These are phyloP conservation scores for Rhagoletis zephyria DNA, from an alignment of 1,140 invertebrate species.

Conservation along the genomic window DNA sequence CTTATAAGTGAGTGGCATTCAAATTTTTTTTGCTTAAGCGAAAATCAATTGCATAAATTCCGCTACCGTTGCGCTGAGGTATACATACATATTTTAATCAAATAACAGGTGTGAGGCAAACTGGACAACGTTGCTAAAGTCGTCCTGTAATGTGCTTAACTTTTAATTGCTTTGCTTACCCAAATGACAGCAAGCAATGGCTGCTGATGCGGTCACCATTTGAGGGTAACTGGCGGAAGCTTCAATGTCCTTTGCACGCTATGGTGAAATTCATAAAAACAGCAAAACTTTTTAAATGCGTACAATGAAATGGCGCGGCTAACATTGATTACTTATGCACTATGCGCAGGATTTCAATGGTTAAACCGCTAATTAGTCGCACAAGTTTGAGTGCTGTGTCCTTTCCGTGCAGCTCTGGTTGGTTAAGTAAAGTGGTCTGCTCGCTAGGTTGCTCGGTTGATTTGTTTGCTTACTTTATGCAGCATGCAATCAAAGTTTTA, in stretches of 20 bases:
- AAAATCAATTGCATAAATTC: not conserved
- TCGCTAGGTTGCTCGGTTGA: not conserved
- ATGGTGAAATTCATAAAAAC: not conserved
- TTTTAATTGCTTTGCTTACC: not conserved
- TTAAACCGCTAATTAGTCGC: conserved; percentile 37
- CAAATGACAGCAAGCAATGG: not conserved
- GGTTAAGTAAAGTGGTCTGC: not conserved
- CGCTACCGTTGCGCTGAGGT: not conserved
- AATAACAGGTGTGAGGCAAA: not conserved
- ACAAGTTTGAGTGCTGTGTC: not conserved
- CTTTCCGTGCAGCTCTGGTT: not conserved
- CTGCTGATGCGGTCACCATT: not conserved
- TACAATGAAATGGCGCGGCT: conserved; percentile 9
- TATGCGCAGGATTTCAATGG: conserved; percentile 29
- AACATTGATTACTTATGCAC: conserved; percentile 30
- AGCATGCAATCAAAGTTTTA: conserved; percentile 43
- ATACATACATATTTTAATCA: not conserved
- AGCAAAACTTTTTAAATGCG: not conserved
- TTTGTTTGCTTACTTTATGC: conserved; percentile 25
- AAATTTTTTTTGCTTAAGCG: not conserved
- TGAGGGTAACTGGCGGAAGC: too few species aligned
- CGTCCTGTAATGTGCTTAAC: not conserved
- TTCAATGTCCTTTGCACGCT: not conserved
- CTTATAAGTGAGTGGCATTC: not conserved
- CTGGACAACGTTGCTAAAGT: not conserved